phyloP scores from a whole-genome alignment of 2,113 vertebrate species.

The Tiliqua scincoides region DNA sequence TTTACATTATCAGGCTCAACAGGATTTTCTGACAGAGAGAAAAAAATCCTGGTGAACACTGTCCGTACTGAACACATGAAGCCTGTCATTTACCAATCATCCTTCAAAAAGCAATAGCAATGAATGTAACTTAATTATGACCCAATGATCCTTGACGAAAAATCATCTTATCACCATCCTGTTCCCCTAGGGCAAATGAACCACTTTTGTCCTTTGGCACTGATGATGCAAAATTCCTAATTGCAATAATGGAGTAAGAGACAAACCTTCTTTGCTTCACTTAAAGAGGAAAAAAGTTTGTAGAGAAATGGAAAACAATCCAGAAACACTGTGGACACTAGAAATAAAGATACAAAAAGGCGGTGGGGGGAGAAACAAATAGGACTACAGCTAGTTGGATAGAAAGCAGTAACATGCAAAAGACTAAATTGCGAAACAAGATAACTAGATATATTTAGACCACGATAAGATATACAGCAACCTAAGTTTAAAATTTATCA shows the following conservation, averaged over 20 bases:
- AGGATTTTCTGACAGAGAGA: constrained; percentile 88
- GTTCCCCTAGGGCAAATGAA: constrained; percentile 81
- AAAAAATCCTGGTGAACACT: constrained; percentile 80
- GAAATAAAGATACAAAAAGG: constrained; percentile 64
- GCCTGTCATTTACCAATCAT: constrained; percentile 90
- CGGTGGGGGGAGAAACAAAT: too few relatives aligned
- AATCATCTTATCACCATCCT: constrained; percentile 88
- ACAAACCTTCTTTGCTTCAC: constrained; percentile 70
- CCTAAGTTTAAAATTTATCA: not conserved
- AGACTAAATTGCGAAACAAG: not conserved
- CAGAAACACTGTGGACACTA: constrained; percentile 66
- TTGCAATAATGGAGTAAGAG: constrained; percentile 80
- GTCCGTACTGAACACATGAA: constrained; percentile 83
- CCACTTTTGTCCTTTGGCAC: constrained; percentile 80
- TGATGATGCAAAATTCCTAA: constrained; percentile 81
- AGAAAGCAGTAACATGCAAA: not conserved
- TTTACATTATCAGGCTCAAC: constrained; percentile 93
- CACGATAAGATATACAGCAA: not conserved
- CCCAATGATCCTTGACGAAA: constrained; percentile 87
- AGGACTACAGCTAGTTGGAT: constrained; percentile 2
- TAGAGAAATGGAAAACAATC: constrained; percentile 54
- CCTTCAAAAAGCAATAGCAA: constrained; percentile 87
- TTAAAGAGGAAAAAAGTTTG: constrained; percentile 29
- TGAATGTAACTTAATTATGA: constrained; percentile 90
- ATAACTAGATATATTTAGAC: not conserved